Conservation (phyloP, 2,113 vertebrate species). For the Channa argus region DNA sequence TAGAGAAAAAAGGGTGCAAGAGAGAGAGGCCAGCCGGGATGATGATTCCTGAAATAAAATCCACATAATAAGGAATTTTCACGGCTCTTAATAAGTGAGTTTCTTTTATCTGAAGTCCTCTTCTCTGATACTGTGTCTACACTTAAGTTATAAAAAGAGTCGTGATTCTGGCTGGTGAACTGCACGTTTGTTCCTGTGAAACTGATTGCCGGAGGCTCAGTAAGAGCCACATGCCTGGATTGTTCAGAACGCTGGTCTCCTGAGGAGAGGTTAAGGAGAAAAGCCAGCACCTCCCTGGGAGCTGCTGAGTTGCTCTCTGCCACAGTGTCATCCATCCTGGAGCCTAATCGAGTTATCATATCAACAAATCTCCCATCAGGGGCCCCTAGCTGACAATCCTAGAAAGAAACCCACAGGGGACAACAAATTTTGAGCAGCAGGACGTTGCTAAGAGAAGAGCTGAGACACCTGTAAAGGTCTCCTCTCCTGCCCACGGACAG, state of each 20-base stretch:
- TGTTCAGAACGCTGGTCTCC: constrained; percentile 72
- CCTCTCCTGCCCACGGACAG: constrained; percentile 80
- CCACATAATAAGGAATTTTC: constrained; percentile 67
- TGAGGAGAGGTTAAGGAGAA: constrained; percentile 85
- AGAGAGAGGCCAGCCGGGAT: constrained; percentile 31
- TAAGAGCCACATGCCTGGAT: constrained; percentile 69
- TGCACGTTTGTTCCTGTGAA: constrained; percentile 41
- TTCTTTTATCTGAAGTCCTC: constrained; percentile 61
- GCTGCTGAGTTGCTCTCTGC: constrained; percentile 75
- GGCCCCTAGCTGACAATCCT: constrained; percentile 79
- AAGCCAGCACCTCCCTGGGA: constrained; percentile 78
- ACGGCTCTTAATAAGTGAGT: constrained; percentile 67
- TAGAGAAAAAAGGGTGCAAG: constrained; percentile 46
- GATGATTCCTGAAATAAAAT: constrained; percentile 66
- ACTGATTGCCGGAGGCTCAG: constrained; percentile 61
- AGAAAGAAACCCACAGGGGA: constrained; percentile 86
- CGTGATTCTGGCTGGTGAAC: constrained; percentile 52
- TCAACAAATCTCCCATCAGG: constrained; percentile 83
- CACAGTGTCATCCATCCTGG: constrained; percentile 81
- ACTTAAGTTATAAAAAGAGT: constrained; percentile 65
- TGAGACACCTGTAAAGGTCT: constrained; percentile 85
- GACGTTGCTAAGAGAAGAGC: constrained; percentile 84
- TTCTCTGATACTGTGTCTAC: constrained; percentile 34
- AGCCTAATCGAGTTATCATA: constrained; percentile 93
- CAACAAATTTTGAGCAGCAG: constrained; percentile 95